These are phyloP conservation scores for Engystomops pustulosus DNA, from an alignment of 2,113 vertebrate genomes.

Conservation along the genomic window DNA sequence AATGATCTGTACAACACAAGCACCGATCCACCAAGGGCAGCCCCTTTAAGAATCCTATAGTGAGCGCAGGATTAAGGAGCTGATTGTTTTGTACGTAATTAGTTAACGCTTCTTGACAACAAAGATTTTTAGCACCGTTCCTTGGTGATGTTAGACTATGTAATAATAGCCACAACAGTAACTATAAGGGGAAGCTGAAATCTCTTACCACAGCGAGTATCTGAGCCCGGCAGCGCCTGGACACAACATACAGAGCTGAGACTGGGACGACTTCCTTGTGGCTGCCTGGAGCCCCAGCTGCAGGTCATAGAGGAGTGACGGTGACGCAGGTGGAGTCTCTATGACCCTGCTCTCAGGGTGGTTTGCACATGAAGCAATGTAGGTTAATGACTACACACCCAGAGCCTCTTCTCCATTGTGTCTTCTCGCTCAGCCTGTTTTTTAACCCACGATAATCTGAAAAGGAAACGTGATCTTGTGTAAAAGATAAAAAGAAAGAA, in stretches of 20 bases:
- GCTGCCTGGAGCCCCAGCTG: constrained; percentile 8
- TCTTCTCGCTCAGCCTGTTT: constrained; percentile 25
- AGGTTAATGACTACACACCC: constrained; percentile 37
- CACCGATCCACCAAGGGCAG: not conserved
- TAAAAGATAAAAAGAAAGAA: not conserved
- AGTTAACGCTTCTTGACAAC: not conserved
- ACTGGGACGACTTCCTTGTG: constrained; percentile 39
- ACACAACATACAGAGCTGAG: too few species aligned
- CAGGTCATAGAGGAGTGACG: constrained; percentile 45
- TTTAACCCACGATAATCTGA: constrained; percentile 3
- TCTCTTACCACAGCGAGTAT: constrained; percentile 22
- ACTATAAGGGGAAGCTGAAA: not conserved
- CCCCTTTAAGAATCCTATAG: not conserved
- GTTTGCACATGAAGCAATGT: constrained; percentile 17
- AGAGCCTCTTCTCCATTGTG: not conserved
- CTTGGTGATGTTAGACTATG: not conserved
- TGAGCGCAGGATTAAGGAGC: not conserved
- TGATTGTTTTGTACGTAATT: not conserved
- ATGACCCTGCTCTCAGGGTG: not conserved
- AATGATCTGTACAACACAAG: too few species aligned
- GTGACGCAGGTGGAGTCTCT: constrained; percentile 48
- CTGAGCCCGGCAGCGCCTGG: not conserved
- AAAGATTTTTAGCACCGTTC: not conserved
- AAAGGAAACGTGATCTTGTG: not conserved
- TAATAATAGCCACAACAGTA: not conserved